Percentiles rank a stretch among this genome's conserved stretches.
These are phyloP conservation scores for Tuta absoluta DNA, from an alignment of 2,888 invertebrate species.

Conservation along the genomic window DNA sequence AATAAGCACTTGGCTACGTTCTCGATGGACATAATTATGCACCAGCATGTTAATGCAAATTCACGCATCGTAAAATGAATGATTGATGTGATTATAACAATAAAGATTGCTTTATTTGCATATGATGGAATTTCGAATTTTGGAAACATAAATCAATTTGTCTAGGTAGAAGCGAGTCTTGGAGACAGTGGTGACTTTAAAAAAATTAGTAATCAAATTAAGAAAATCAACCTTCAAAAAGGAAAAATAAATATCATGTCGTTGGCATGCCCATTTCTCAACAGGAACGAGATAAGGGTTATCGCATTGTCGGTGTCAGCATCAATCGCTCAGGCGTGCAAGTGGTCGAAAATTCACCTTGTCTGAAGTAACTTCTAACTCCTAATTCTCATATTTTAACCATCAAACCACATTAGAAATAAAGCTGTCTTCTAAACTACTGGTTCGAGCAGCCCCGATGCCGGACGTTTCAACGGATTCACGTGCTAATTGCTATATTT, in stretches of 20 bases:
- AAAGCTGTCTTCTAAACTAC: conserved; percentile 13
- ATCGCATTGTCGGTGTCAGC: too few species aligned
- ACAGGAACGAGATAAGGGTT: too few species aligned
- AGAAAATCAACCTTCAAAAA: too few species aligned
- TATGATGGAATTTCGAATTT: neutral
- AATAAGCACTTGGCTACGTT: conserved; percentile 6
- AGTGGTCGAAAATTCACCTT: too few species aligned
- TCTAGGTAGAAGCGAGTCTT: too few species aligned
- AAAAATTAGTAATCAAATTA: too few species aligned
- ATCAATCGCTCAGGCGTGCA: too few species aligned
- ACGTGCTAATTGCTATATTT: conserved; percentile 43
- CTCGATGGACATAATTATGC: conserved; percentile 13
- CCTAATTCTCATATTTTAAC: neutral
- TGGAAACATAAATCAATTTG: neutral
- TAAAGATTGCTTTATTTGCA: neutral
- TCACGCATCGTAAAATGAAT: neutral
- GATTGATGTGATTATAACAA: neutral
- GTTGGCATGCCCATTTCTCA: too few species aligned
- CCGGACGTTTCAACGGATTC: conserved; percentile 48
- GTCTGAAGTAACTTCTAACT: too few species aligned
- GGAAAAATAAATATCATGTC: too few species aligned
- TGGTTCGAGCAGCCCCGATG: conserved; percentile 31
- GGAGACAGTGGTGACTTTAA: too few species aligned
- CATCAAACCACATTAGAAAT: neutral
- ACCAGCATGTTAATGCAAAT: conserved; percentile 7